These are phyloP conservation scores for Mormyrops attenuatus DNA, from an alignment of 2,797 vertebrate genomes.

Conservation along the genomic window DNA sequence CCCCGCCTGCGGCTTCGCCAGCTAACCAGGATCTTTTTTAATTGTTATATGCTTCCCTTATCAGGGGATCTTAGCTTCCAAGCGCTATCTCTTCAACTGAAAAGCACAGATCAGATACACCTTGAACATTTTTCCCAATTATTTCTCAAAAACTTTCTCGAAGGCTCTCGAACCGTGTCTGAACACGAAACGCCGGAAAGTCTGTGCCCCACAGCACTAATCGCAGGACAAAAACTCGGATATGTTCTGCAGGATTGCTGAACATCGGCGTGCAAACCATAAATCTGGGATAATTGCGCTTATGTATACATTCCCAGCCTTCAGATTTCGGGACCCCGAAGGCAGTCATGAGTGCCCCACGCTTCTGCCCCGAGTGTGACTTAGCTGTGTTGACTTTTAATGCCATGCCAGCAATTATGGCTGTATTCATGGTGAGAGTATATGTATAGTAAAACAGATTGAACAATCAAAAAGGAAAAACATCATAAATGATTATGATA, in stretches of 20 bases:
- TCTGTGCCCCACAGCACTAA: neutral
- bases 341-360: neutral
- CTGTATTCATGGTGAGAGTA: neutral
- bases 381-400: neutral
- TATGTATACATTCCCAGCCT: neutral
- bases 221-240: neutral
- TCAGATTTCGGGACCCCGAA: neutral
- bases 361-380: neutral
- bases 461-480: neutral
- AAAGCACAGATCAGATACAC: neutral
- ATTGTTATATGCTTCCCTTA: neutral
- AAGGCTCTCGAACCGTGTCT: neutral
- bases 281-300: neutral
- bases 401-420: neutral
- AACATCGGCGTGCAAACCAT: neutral
- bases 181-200: neutral
- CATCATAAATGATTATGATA: neutral
- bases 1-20: neutral
- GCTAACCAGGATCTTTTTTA: neutral
- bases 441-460: neutral
- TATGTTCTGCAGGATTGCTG: neutral
- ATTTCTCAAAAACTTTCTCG: neutral
- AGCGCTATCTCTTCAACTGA: neutral
- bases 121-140: neutral
- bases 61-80: neutral